phyloP scores from a whole-genome alignment of 2,113 vertebrate species.

The Mirza zaza region DNA sequence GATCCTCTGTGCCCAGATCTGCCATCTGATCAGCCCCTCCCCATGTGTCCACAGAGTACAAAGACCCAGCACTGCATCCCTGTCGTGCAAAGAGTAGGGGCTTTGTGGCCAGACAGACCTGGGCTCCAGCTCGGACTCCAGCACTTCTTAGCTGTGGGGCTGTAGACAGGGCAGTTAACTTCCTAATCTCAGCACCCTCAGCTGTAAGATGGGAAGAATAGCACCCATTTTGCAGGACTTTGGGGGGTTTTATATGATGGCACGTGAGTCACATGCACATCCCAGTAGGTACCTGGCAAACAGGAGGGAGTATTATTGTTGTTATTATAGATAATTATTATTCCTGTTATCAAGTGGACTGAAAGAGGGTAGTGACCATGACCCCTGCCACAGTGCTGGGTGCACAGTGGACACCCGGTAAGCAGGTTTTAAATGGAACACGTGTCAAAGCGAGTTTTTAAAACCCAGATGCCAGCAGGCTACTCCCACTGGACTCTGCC shows the following conservation, averaged over 20 bases:
- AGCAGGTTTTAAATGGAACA: not conserved
- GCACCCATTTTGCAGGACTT: rapidly evolving
- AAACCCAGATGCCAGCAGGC: not conserved
- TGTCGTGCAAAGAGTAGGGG: not conserved
- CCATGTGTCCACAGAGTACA: not conserved
- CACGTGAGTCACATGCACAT: rapidly evolving
- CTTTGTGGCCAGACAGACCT: not conserved
- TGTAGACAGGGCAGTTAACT: not conserved
- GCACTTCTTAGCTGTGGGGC: not conserved
- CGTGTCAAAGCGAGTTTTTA: not conserved
- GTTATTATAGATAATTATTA: not conserved
- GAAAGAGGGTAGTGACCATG: rapidly evolving
- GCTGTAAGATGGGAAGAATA: not conserved
- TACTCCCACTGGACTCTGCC: not conserved
- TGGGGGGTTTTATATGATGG: not conserved
- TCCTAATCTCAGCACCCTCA: not conserved
- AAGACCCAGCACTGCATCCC: not conserved
- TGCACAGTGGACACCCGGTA: not conserved
- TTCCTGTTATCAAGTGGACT: not conserved
- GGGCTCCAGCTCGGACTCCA: rapidly evolving
- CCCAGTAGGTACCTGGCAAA: not conserved
- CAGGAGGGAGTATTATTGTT: not conserved
- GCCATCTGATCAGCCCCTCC: too few species aligned
- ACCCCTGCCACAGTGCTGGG: not conserved
- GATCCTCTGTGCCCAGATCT: not conserved